Conservation (phyloP, 2,888 invertebrate species). For the Patella caerulea region DNA sequence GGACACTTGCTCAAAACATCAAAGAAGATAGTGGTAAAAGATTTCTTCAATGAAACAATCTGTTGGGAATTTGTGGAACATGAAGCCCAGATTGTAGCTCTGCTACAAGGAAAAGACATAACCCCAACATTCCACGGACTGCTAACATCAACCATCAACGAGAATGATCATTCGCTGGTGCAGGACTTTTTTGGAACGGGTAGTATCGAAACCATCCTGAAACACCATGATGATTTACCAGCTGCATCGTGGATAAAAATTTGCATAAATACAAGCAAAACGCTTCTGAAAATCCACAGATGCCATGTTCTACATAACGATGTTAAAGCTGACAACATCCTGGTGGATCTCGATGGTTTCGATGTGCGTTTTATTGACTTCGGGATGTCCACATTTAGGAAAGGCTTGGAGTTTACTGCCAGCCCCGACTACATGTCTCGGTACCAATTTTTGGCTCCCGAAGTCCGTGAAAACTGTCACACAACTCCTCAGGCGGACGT, state of each 20-base stretch:
- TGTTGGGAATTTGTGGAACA: slow-evolving; percentile 37
- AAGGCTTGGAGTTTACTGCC: slow-evolving; percentile 35
- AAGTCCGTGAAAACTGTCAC: slow-evolving; percentile 30
- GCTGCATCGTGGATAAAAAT: not conserved
- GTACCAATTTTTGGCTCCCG: slow-evolving; percentile 38
- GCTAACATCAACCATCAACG: slow-evolving; percentile 14
- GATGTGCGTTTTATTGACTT: slow-evolving; percentile 36
- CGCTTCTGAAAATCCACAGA: slow-evolving; percentile 26
- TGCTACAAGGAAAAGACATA: slow-evolving; percentile 35
- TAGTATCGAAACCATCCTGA: not conserved
- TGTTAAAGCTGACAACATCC: slow-evolving; percentile 27
- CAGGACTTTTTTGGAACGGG: slow-evolving; percentile 39
- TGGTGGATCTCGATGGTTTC: not conserved
- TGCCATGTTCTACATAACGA: slow-evolving; percentile 37
- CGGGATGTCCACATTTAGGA: slow-evolving; percentile 39
- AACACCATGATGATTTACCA: not conserved
- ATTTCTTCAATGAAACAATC: slow-evolving; percentile 22
- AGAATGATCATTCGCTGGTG: slow-evolving; percentile 35
- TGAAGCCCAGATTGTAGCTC: slow-evolving; percentile 35
- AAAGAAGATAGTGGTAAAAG: not conserved
- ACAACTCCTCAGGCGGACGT: slow-evolving; percentile 32
- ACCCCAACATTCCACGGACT: slow-evolving; percentile 38
- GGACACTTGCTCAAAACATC: not conserved
- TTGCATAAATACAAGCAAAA: not conserved
- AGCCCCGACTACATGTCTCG: slow-evolving; percentile 34